Conservation (phyloP, 2,113 vertebrate genomes). For the Esox niger region DNA sequence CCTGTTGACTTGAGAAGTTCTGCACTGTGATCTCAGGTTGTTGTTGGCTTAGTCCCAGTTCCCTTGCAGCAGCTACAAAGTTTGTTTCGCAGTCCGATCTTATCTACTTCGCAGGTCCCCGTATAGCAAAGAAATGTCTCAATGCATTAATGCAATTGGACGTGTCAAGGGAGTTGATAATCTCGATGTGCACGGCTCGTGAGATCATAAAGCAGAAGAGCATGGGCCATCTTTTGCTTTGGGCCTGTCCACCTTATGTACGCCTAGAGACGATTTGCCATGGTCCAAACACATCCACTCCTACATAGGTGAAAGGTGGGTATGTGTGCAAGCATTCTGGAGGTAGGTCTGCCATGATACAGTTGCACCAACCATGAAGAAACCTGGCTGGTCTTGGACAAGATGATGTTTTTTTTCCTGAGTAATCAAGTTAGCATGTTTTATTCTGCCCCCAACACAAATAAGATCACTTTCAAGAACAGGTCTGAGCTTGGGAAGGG, state of each 20-base stretch:
- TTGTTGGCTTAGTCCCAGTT: background rate
- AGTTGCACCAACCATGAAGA: constrained; percentile 12
- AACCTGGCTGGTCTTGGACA: constrained; percentile 4
- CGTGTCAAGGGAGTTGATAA: background rate
- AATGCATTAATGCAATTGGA: background rate
- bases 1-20: background rate
- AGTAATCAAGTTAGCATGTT: too few species aligned
- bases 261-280: background rate
- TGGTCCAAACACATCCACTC: constrained; percentile 2
- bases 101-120: background rate
- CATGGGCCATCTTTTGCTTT: background rate
- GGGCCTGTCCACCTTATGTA: background rate
- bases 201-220: background rate
- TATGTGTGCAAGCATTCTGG: background rate
- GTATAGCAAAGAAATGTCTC: background rate
- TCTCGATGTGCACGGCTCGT: background rate
- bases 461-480: background rate
- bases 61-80: background rate
- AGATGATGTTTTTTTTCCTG: constrained; percentile 21
- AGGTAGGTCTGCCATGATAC: constrained; percentile 18
- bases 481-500: constrained; percentile 7
- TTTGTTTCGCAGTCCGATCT: background rate
- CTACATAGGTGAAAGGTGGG: constrained; percentile 3
- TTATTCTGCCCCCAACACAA: background rate
- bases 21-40: background rate